Conservation (phyloP, 2,888 invertebrate species). For the Lamellibrachia columna region DNA sequence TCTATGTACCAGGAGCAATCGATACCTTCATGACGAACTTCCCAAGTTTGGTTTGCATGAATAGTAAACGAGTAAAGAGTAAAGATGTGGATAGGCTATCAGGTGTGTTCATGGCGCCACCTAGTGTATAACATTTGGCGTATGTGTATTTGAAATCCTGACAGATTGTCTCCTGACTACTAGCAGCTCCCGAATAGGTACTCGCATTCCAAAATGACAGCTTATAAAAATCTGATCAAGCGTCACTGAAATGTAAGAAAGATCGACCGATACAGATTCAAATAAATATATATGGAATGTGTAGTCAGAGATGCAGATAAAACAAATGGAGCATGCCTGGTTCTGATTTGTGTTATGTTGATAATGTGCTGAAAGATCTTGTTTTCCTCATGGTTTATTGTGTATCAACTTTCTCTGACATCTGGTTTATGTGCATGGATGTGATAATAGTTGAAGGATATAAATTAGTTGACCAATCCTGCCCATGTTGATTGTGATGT, state of each 20-base stretch:
- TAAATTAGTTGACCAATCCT: neutral
- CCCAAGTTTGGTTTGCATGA: neutral
- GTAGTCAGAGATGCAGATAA: neutral
- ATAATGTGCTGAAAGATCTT: neutral
- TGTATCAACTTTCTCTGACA: neutral
- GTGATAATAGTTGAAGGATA: neutral
- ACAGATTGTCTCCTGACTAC: too few relatives aligned
- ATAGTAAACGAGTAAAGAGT: neutral
- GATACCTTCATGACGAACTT: neutral
- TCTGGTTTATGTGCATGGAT: neutral
- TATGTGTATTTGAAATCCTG: too few relatives aligned
- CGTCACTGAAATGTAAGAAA: neutral
- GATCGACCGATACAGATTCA: neutral
- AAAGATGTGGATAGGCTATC: neutral
- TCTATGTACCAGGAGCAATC: too few relatives aligned
- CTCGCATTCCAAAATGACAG: neutral
- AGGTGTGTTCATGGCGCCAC: neutral
- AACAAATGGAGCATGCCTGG: neutral
- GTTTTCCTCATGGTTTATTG: neutral
- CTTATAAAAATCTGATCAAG: neutral
- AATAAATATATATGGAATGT: neutral
- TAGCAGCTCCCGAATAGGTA: too few relatives aligned
- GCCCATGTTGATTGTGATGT: neutral
- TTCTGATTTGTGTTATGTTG: neutral
- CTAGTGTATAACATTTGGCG: neutral